A percentile compares a stretch with the other conserved stretches of the same genome.
phyloP scores from a whole-genome alignment of 2,113 vertebrate genomes.

The Notechis scutatus region DNA sequence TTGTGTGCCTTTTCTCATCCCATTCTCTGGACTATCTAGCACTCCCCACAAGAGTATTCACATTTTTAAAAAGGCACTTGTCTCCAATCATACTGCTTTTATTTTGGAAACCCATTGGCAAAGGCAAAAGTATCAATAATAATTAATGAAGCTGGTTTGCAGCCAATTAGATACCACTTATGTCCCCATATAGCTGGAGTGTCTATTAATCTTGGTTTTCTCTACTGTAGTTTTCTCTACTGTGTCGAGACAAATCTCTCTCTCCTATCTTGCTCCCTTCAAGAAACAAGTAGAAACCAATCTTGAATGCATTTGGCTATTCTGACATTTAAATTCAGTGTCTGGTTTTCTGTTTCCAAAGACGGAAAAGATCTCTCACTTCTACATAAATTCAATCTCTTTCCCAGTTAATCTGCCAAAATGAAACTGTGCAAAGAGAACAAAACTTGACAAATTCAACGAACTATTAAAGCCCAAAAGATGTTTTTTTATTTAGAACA shows the following conservation, averaged over 20 bases:
- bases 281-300: neutral
- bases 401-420: neutral
- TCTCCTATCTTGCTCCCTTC: neutral
- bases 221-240: neutral
- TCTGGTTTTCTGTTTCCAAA: neutral
- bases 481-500: neutral
- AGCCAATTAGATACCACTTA: neutral
- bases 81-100: neutral
- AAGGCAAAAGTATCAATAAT: neutral
- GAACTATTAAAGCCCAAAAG: neutral
- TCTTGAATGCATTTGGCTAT: neutral
- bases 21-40: neutral
- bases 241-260: neutral
- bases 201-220: neutral
- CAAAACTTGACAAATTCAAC: neutral
- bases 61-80: neutral
- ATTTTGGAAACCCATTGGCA: neutral
- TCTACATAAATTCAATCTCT: neutral
- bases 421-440: no score
- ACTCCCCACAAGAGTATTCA: neutral
- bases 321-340: neutral
- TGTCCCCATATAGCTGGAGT: neutral
- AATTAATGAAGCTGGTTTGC: neutral
- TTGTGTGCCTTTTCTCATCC: neutral
- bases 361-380: neutral